Evolutionary conservation across 2,888 invertebrate species (phyloP).

Genomic region (Drosophila robusta): DNA sequence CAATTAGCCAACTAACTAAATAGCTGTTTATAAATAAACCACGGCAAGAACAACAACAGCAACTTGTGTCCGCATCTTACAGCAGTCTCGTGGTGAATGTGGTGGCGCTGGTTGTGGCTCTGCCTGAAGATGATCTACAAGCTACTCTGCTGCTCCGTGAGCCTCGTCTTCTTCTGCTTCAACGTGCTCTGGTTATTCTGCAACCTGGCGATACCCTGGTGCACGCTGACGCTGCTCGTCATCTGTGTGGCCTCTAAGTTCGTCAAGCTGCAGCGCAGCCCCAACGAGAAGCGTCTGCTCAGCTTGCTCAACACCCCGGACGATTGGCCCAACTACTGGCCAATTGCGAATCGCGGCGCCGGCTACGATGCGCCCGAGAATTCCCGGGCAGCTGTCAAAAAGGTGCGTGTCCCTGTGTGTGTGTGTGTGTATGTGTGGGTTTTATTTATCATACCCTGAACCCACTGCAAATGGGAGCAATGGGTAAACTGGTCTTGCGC

Average conservation of each 20-base stretch:
- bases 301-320: constrained; percentile 80
- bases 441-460: too few species aligned
- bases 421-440: constrained; percentile 11
- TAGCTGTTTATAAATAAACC: constrained; percentile 58
- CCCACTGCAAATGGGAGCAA: neutral
- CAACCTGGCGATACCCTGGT: constrained; percentile 84
- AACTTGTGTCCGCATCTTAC: constrained; percentile 21
- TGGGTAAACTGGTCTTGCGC: neutral
- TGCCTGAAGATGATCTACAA: constrained; percentile 84
- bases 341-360: constrained; percentile 84
- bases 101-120: constrained; percentile 79
- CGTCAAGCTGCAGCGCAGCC: constrained; percentile 82
- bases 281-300: constrained; percentile 82
- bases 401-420: constrained; percentile 65
- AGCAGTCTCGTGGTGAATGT: constrained; percentile 77
- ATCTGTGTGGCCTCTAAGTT: constrained; percentile 84
- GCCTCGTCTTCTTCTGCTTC: constrained; percentile 82
- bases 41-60: constrained; percentile 19
- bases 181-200: constrained; percentile 84
- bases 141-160: constrained; percentile 82
- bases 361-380: constrained; percentile 85
- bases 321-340: constrained; percentile 84
- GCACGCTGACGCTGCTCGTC: constrained; percentile 81
- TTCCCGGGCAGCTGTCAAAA: constrained; percentile 84
- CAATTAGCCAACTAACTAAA: constrained; percentile 36